Conservation (phyloP, 2,797 vertebrate species). For the Pangasius krempfi region DNA sequence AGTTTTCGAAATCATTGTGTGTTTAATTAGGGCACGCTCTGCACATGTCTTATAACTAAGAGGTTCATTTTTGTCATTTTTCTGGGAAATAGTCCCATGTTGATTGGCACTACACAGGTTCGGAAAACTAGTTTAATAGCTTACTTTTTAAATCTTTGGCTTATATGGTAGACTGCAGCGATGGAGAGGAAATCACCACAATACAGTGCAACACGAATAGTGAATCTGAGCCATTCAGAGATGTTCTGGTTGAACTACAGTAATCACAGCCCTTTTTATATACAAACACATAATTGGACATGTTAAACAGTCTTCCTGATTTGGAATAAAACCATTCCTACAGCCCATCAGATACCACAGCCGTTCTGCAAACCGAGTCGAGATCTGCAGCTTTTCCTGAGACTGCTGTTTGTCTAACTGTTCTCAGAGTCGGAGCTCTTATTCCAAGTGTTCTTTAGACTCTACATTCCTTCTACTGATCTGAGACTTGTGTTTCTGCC, state of each 20-base stretch:
- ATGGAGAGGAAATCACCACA: not conserved
- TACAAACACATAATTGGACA: not conserved
- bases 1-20: not conserved
- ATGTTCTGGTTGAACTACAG: conserved; percentile 1
- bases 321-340: not conserved
- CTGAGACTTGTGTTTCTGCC: conserved; percentile 14
- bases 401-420: not conserved
- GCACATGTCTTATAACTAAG: not conserved
- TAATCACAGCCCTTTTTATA: conserved; percentile 19
- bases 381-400: not conserved
- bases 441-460: not conserved
- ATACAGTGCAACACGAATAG: not conserved
- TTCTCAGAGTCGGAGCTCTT: not conserved
- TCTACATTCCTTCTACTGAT: conserved; percentile 13
- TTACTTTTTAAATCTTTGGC: not conserved
- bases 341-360: not conserved
- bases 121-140: not conserved
- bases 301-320: conserved; percentile 12
- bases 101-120: not conserved
- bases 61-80: not conserved
- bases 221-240: not conserved
- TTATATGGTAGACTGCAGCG: not conserved
- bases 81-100: not conserved
- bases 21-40: conserved; percentile 7
- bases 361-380: not conserved